Evolutionary conservation across 1,140 invertebrate species (phyloP).

Genomic region (Drosophila micromelanica): DNA sequence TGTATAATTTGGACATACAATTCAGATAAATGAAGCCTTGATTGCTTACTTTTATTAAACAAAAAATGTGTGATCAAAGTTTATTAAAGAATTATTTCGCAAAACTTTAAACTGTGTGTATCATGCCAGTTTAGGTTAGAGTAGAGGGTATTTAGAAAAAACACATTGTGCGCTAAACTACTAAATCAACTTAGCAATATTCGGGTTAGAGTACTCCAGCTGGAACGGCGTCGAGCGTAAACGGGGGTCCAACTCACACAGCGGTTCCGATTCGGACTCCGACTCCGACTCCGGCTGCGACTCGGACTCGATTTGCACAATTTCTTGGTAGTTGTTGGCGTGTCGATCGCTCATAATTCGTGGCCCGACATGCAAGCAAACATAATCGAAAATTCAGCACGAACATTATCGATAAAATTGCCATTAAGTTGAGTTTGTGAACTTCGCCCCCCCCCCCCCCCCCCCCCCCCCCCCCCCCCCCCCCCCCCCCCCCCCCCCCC

Average conservation of each 20-base stretch:
- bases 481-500: no score
- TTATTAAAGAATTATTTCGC: no score
- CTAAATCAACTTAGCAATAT: slow-evolving; percentile 55
- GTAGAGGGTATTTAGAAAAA: slow-evolving; percentile 38
- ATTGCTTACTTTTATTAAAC: no score
- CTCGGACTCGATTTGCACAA: slow-evolving; percentile 58
- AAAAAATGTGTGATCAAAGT: no score
- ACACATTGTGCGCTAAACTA: slow-evolving; percentile 81
- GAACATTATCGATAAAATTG: slow-evolving; percentile 84
- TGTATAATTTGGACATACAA: no score
- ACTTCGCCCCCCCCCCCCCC: slow-evolving; percentile 32
- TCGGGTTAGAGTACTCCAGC: slow-evolving; percentile 5
- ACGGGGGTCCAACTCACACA: slow-evolving; percentile 13
- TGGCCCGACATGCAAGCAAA: slow-evolving; percentile 74
- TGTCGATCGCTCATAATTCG: slow-evolving; percentile 82
- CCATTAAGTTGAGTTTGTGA: slow-evolving; percentile 71
- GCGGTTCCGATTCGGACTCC: slow-evolving; percentile 10
- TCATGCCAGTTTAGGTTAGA: not conserved
- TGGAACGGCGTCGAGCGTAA: slow-evolving; percentile 10
- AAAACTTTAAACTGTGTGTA: not conserved
- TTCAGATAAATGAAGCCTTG: no score
- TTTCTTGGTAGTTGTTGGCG: slow-evolving; percentile 71
- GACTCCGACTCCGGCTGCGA: not conserved
- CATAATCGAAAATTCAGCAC: slow-evolving; percentile 83
- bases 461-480: no score